These are phyloP conservation scores for Lottia scabra DNA, from an alignment of 2,888 invertebrate species.

Conservation along the genomic window DNA sequence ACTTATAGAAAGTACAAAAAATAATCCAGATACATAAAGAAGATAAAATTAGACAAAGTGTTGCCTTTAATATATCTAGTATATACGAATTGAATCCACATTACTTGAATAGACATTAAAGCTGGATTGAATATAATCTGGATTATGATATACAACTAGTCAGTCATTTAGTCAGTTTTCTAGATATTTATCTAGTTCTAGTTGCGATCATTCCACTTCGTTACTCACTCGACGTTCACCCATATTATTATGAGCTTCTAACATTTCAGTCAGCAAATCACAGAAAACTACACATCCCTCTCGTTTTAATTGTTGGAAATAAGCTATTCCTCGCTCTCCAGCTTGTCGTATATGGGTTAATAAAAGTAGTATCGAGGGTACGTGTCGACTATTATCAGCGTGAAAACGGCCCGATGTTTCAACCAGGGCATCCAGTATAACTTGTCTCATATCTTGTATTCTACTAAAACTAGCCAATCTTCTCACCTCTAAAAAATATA, in stretches of 20 bases:
- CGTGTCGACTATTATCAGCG: slow-evolving; percentile 52
- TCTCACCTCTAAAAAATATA: slow-evolving; percentile 51
- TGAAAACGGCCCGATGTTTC: slow-evolving; percentile 58
- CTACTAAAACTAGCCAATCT: slow-evolving; percentile 52
- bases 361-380: slow-evolving; percentile 54
- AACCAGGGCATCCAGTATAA: slow-evolving; percentile 53
- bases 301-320: slow-evolving; percentile 55
- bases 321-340: slow-evolving; percentile 54
- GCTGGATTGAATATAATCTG: too few relatives aligned
- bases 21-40: too few relatives aligned
- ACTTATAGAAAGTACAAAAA: too few relatives aligned
- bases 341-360: slow-evolving; percentile 61
- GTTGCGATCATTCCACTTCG: not conserved
- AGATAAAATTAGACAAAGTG: too few relatives aligned
- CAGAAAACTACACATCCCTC: slow-evolving; percentile 58
- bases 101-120: too few relatives aligned
- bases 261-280: slow-evolving; percentile 59
- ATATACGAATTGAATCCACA: too few relatives aligned
- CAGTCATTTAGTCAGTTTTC: too few relatives aligned
- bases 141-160: too few relatives aligned
- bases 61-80: too few relatives aligned
- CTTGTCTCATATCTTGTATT: slow-evolving; percentile 54
- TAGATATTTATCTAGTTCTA: not conserved
- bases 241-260: slow-evolving; percentile 50
- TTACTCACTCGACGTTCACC: slow-evolving; percentile 18